phyloP scores from a whole-genome alignment of 2,797 vertebrate species.

The Masticophis lateralis region DNA sequence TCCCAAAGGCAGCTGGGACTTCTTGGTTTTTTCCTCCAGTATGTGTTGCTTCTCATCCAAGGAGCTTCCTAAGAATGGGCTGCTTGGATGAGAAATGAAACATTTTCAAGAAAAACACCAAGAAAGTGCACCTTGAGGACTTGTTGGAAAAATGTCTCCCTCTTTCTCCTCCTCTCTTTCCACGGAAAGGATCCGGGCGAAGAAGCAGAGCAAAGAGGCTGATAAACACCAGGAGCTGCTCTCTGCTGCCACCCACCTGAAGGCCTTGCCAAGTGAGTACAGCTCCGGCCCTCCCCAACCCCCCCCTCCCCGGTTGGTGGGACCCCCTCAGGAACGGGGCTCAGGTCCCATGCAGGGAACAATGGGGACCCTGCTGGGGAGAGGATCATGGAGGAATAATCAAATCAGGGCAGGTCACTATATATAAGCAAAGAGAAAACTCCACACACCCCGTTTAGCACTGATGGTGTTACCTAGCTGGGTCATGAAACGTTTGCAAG shows the following conservation, averaged over 20 bases:
- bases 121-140: neutral
- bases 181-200: slow-evolving; percentile 52
- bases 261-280: slow-evolving; percentile 57
- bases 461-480: neutral
- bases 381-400: neutral
- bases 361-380: neutral
- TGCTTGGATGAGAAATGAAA: neutral
- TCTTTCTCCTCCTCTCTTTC: neutral
- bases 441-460: too few relatives aligned
- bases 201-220: slow-evolving; percentile 52
- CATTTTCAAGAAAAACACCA: neutral
- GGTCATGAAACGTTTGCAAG: neutral
- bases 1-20: neutral
- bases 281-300: fast-evolving
- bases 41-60: neutral
- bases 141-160: neutral
- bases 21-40: neutral
- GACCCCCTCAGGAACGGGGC: neutral
- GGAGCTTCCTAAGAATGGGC: neutral
- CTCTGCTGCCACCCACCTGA: slow-evolving; percentile 59
- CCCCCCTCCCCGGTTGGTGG: neutral
- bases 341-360: neutral
- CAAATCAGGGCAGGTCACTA: neutral
- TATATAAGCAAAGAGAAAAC: neutral
- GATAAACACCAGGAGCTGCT: slow-evolving; percentile 58